Base-by-base conservation (phyloP, 1,140 invertebrate genomes). In the Carposina sasakii region DNA sequence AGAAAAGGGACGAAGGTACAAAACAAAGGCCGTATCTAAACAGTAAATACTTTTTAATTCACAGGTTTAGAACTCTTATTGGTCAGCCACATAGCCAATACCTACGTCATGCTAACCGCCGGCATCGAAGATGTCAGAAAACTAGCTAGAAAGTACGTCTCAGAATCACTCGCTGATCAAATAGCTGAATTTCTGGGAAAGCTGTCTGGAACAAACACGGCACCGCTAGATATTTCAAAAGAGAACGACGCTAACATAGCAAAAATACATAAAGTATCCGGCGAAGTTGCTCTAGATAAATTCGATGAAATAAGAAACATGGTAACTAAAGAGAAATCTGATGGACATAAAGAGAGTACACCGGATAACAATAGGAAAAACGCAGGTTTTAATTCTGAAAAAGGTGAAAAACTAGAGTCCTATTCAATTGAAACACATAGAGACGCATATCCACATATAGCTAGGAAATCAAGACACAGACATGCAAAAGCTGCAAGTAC, bases 91-190 rank as follows among this genome's bases (percentile, higher is more conserved):
- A 26, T 60, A 17, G 16, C 36, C 8, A 16, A 71, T 0, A 39
- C 63, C 0, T 59, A 60, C 37, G 64, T 79, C 0, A 28, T 79
- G 3, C 33, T 79, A 21, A 76, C 73, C 31, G 76, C 71, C 1
- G 76, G 76, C 34, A 34, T 72, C 1, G 70, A 71, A 1, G 76
- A 79, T 13, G 40, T 79, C 0, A 71, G 55, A 19, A 67, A 66
- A 19, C 57, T 79, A 19, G 72, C 72, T 0, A 46, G 62, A 10
- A 68, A 70, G 33, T 71, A 72, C 22, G 50, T 74, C 1, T 63
- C 72, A 1, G 67, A 66, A 19, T 55, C 62, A 0, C 20, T 71
- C 0, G 64, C 63, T 0, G 57, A 72, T 3, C 62, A 68, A 40
- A 54, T 72, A 34, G 50, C 52, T 0, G 48, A 61, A 0, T 59